Evolutionary conservation across 2,113 vertebrate genomes (phyloP), one percentile per base, ranked within the genome.

Genomic region (Reinhardtius hippoglossoides): DNA sequence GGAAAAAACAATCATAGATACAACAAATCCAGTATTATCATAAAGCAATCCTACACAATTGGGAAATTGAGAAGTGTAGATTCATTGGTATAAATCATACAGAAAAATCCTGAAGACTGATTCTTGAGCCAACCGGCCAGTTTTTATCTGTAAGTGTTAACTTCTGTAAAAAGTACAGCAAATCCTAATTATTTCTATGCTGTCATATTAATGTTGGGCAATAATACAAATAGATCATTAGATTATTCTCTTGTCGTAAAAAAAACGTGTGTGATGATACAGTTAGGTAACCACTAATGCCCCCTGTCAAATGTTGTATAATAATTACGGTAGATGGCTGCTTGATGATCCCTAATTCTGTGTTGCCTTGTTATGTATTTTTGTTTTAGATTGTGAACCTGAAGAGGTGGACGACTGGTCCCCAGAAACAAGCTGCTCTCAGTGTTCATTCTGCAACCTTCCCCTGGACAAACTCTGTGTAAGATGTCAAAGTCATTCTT

Each of bases 331-430:
- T 24, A 13, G 20, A 7, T 16, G 5, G 9, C 16, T 12, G 21
- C 61, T 57, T 65, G 23, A 56, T 31, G 26, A 20, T 9, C 57
- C 58, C 58, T 35, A 60, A 35, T 44, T 21, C 20, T 21, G n/a
- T 60, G 9, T 68, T 57, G 3, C 55, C 59, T 62, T 44, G 0
- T 60, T 23, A 40, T 83, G 18, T 40, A 4, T 75, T 55, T 78
- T 27, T 92, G 24, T 88, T 89, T 93, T 91, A 99, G 98, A 97
- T 95, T 99, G 97, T 96, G 98, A 99, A 95, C 97, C 98, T 82
- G 96, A 99, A 94, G 97, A 96, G 71, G 92, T 96, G 76, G 96
- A 95, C 94, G 98, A 99, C 93, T 99, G 98, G 98, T 98, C 96
- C 84, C 95, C 96, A 90, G 96, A 98, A 93, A 95, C 95, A 92